phyloP scores from a whole-genome alignment of 2,113 vertebrate genomes.

The Bungarus multicinctus region DNA sequence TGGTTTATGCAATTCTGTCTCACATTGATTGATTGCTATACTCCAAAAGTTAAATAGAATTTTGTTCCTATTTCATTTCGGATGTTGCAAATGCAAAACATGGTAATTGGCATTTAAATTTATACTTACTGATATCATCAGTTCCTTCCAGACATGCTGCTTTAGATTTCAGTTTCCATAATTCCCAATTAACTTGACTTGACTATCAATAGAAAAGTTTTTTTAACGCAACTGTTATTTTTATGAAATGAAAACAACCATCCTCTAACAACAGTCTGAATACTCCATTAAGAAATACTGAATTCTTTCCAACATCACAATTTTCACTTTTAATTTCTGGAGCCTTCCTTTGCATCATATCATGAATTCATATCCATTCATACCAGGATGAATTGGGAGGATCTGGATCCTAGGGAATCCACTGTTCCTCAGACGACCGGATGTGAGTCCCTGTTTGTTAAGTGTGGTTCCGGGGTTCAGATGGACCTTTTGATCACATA shows the following conservation, averaged over 20 bases:
- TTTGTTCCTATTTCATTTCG: neutral
- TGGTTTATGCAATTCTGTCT: neutral
- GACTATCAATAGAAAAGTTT: neutral
- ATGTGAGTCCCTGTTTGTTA: no score
- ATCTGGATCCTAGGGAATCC: no score
- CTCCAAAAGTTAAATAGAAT: neutral
- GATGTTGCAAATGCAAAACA: neutral
- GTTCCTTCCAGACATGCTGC: neutral
- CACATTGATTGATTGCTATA: neutral
- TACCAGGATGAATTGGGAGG: no score
- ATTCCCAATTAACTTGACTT: neutral
- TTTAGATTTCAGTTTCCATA: neutral
- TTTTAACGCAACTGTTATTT: neutral
- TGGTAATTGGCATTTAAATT: neutral
- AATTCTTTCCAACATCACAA: neutral
- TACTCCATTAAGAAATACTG: neutral
- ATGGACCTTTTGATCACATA: no score
- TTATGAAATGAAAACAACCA: neutral
- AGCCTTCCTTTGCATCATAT: neutral
- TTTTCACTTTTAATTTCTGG: neutral
- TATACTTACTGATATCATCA: neutral
- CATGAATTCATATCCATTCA: neutral
- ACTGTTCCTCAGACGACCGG: no score
- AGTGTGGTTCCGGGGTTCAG: no score
- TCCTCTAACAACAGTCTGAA: neutral